A percentile compares a stretch with the other conserved stretches of the same genome.
These are phyloP conservation scores for Pharmacophagus antenor DNA, from an alignment of 2,888 invertebrate genomes.

Conservation along the genomic window DNA sequence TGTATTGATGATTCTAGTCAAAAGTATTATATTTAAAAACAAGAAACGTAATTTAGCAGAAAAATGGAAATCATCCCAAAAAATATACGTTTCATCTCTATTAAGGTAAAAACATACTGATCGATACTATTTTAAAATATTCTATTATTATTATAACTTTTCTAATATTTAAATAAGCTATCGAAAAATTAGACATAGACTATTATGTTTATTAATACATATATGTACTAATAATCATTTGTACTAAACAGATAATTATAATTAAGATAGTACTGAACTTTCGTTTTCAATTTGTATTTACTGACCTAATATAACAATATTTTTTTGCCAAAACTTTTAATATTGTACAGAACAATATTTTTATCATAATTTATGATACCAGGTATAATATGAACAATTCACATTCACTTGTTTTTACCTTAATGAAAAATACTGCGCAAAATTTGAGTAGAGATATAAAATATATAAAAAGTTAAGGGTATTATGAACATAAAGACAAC, in stretches of 20 bases:
- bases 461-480: conserved; percentile 26
- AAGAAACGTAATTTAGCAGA: background rate
- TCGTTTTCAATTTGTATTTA: too few species aligned
- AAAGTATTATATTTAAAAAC: background rate
- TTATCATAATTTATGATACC: too few species aligned
- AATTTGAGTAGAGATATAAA: conserved; percentile 1
- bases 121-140: background rate
- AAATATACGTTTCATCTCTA: background rate
- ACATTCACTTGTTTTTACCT: conserved; percentile 10
- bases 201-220: too few species aligned
- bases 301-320: too few species aligned
- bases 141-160: background rate
- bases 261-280: too few species aligned
- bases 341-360: too few species aligned
- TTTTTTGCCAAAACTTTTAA: too few species aligned
- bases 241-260: too few species aligned
- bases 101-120: conserved; percentile 1
- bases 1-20: conserved; percentile 33
- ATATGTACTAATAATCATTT: too few species aligned
- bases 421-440: conserved; percentile 2
- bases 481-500: conserved; percentile 20
- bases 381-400: background rate
- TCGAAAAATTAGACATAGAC: too few species aligned
- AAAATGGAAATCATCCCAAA: background rate
- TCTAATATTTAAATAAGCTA: background rate